phyloP scores from a whole-genome alignment of 1,140 invertebrate genomes.

The Drosophila littoralis region DNA sequence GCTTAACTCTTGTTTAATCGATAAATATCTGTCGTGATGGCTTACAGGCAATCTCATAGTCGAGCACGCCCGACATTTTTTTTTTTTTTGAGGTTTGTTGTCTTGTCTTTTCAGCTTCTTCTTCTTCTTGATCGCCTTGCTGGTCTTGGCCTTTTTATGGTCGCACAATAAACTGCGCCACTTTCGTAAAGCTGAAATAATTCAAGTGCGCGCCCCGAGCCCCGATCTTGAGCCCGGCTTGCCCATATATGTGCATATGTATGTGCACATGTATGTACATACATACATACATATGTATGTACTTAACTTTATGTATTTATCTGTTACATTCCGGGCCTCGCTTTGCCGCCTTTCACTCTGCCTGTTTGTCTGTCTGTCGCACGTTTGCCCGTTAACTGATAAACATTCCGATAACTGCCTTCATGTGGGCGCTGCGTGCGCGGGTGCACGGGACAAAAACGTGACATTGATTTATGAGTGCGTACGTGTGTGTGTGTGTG shows the following conservation, averaged over 20 bases:
- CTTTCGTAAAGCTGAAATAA: slow-evolving; percentile 58
- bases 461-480: slow-evolving; percentile 61
- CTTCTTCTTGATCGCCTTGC: slow-evolving; percentile 5
- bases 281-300: too few species aligned
- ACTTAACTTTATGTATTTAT: not conserved
- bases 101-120: not conserved
- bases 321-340: too few species aligned
- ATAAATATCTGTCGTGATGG: not conserved
- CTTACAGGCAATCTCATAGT: not conserved
- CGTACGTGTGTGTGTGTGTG: slow-evolving; percentile 13
- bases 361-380: slow-evolving; percentile 11
- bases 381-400: slow-evolving; percentile 33
- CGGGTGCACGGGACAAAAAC: slow-evolving; percentile 40
- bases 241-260: not conserved
- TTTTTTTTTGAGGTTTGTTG: not conserved
- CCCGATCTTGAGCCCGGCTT: slow-evolving; percentile 9
- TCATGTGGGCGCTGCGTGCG: slow-evolving; percentile 51
- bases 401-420: slow-evolving; percentile 33
- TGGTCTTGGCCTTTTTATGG: slow-evolving; percentile 46
- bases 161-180: slow-evolving; percentile 55
- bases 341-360: slow-evolving; percentile 25
- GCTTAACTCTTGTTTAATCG: too few species aligned
- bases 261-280: not conserved
- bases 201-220: slow-evolving; percentile 62
- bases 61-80: not conserved